Evolutionary conservation across 1,140 invertebrate genomes (phyloP).

Genomic region (Hylaeus anthracinus): DNA sequence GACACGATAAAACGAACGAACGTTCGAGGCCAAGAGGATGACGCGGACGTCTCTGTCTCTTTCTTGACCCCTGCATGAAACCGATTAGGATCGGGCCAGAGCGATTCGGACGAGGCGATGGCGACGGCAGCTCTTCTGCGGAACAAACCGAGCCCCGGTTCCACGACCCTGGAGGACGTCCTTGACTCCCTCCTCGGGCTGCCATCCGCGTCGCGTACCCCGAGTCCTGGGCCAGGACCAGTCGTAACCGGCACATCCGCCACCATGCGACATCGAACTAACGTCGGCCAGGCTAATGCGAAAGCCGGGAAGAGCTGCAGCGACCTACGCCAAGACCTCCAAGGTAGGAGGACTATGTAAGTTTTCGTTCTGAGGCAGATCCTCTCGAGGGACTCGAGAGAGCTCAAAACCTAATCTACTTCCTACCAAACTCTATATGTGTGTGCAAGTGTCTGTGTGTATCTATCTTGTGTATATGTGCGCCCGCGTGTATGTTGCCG

Average conservation of each 20-base stretch:
- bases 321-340: slow-evolving; percentile 84
- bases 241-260: slow-evolving; percentile 81
- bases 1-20: neutral
- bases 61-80: slow-evolving; percentile 63
- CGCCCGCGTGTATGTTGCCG: too few species aligned
- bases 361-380: slow-evolving; percentile 81
- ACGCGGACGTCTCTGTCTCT: slow-evolving; percentile 54
- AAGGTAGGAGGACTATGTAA: slow-evolving; percentile 91
- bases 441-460: neutral
- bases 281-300: slow-evolving; percentile 78
- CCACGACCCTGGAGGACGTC: slow-evolving; percentile 95
- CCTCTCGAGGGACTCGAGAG: slow-evolving; percentile 54
- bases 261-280: slow-evolving; percentile 73
- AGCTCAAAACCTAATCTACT: slow-evolving; percentile 51
- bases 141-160: slow-evolving; percentile 85
- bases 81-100: slow-evolving; percentile 76
- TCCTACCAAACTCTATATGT: slow-evolving; percentile 16
- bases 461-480: neutral
- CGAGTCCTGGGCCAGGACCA: slow-evolving; percentile 84
- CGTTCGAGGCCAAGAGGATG: slow-evolving; percentile 59
- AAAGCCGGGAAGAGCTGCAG: slow-evolving; percentile 84
- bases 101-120: slow-evolving; percentile 76
- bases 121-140: slow-evolving; percentile 76
- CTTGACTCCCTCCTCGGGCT: slow-evolving; percentile 94
- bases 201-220: slow-evolving; percentile 85